Percentiles rank a stretch among this genome's conserved stretches.
Evolutionary conservation across 2,113 vertebrate species (phyloP).

Genomic region (Tenebrosternarchus preto): DNA sequence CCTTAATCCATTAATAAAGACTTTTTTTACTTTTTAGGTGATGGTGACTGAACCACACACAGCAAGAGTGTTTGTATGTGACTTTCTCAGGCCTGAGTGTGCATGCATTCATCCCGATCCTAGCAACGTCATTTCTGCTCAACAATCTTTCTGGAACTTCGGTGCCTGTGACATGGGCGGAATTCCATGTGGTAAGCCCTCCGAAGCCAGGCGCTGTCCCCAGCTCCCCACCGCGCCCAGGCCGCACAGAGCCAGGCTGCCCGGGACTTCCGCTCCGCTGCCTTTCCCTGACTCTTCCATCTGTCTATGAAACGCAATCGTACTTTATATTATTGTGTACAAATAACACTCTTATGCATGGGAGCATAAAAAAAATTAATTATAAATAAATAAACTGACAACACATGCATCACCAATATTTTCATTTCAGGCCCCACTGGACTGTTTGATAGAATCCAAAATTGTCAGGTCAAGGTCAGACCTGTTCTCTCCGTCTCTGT

Average conservation of each 20-base stretch:
- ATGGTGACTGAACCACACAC: not conserved
- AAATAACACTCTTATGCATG: no score
- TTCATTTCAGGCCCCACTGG: slow-evolving; percentile 5
- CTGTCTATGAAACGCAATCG: slow-evolving; percentile 55
- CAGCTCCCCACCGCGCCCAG: slow-evolving; percentile 56
- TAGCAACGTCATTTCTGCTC: slow-evolving; percentile 57
- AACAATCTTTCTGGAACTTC: slow-evolving; percentile 40
- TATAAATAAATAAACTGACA: no score
- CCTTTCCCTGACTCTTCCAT: slow-evolving; percentile 55
- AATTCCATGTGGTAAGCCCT: slow-evolving; percentile 68
- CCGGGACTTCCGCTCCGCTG: slow-evolving; percentile 56
- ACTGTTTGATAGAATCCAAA: slow-evolving; percentile 32
- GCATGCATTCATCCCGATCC: slow-evolving; percentile 59
- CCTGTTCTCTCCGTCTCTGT: slow-evolving; percentile 2
- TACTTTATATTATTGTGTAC: no score
- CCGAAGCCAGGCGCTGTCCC: slow-evolving; percentile 64
- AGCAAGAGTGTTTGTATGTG: not conserved
- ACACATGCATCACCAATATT: no score
- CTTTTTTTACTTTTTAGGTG: not conserved
- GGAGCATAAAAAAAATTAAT: no score
- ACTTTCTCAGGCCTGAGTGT: slow-evolving; percentile 5
- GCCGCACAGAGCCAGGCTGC: slow-evolving; percentile 57
- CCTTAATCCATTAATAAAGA: not conserved
- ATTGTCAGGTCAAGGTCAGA: slow-evolving; percentile 41
- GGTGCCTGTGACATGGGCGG: slow-evolving; percentile 66